These are phyloP conservation scores for Penaeus chinensis DNA, from an alignment of 1,140 invertebrate genomes.

Conservation along the genomic window DNA sequence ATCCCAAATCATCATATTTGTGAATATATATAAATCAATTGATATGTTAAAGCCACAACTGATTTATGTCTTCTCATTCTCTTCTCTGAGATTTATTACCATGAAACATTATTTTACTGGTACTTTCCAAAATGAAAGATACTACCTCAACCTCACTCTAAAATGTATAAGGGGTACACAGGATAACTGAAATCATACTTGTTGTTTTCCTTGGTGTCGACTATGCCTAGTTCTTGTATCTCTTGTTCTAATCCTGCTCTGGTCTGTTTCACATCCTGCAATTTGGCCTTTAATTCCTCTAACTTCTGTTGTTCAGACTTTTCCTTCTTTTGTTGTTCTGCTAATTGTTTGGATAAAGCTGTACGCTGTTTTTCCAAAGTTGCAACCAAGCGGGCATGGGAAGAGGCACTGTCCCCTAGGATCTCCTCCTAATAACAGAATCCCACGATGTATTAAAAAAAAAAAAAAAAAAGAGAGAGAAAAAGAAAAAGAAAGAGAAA, in stretches of 20 bases:
- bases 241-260: slow-evolving; percentile 32
- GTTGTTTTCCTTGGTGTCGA: slow-evolving; percentile 22
- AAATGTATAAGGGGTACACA: not conserved
- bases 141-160: no score
- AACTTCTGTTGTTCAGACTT: not conserved
- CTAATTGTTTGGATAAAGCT: not conserved
- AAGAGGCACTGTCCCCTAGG: slow-evolving; percentile 48
- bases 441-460: not conserved
- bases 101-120: no score
- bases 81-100: no score
- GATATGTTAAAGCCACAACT: no score
- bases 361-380: slow-evolving; percentile 31
- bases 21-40: no score
- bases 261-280: slow-evolving; percentile 67
- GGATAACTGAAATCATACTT: not conserved
- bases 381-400: slow-evolving; percentile 28
- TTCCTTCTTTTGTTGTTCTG: slow-evolving; percentile 7
- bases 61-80: no score
- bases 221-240: not conserved
- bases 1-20: no score
- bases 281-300: slow-evolving; percentile 36
- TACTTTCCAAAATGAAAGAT: no score
- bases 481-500: not conserved
- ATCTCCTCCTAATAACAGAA: slow-evolving; percentile 39
- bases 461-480: not conserved